Evolutionary conservation across 2,113 vertebrate genomes (phyloP).

Genomic region (Oceanites oceanicus): DNA sequence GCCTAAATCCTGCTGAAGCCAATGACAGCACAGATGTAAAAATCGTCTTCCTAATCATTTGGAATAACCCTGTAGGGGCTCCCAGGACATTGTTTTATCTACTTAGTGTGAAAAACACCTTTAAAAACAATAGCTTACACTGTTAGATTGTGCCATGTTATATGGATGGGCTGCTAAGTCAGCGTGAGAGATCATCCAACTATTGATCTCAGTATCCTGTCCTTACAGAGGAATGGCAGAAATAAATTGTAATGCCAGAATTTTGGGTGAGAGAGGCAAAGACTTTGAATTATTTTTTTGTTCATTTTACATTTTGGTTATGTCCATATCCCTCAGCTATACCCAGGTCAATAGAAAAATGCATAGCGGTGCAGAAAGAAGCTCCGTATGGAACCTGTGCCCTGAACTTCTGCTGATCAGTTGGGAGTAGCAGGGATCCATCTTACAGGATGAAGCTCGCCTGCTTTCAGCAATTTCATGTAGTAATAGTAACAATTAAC

Average conservation of each 20-base stretch:
- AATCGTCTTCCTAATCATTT: neutral
- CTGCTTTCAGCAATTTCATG: slow-evolving; percentile 43
- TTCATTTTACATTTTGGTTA: slow-evolving; percentile 42
- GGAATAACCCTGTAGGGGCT: neutral
- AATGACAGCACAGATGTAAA: neutral
- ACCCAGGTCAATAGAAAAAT: neutral
- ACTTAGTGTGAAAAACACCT: neutral
- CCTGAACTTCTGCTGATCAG: slow-evolving; percentile 1
- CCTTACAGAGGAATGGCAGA: neutral
- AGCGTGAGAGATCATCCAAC: neutral
- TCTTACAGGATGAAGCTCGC: neutral
- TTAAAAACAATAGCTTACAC: neutral
- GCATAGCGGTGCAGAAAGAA: neutral
- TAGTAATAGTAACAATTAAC: slow-evolving; percentile 26
- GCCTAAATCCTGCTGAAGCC: neutral
- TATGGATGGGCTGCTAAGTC: neutral
- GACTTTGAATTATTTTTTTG: neutral
- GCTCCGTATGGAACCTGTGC: neutral
- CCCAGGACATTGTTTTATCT: neutral
- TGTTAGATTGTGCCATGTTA: neutral
- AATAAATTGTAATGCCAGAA: neutral
- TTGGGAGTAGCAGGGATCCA: neutral
- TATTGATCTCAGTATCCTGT: neutral
- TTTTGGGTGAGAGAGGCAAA: neutral
- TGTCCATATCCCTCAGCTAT: slow-evolving; percentile 5